Percentiles rank a stretch among this genome's conserved stretches.
phyloP scores from a whole-genome alignment of 2,113 vertebrate species.

The Paramormyrops kingsleyae region DNA sequence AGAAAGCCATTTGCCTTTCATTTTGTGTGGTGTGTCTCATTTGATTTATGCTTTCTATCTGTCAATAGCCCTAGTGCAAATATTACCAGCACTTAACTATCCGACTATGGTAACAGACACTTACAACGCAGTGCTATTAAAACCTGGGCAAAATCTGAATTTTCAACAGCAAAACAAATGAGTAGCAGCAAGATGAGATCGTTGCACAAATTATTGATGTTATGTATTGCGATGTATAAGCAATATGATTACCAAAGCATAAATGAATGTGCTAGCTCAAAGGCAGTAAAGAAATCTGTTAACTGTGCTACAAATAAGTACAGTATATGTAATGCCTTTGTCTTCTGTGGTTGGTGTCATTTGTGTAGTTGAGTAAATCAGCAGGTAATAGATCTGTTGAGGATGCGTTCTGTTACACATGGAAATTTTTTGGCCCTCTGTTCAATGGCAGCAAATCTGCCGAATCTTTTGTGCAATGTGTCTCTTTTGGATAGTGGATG shows the following conservation, averaged over 20 bases:
- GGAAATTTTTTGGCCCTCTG: not conserved
- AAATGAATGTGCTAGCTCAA: not conserved
- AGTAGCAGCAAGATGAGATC: not conserved
- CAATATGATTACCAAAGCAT: not conserved
- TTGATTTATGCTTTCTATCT: conserved; percentile 48
- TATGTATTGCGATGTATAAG: not conserved
- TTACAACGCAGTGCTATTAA: not conserved
- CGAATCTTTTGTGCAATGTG: not conserved
- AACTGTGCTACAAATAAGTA: not conserved
- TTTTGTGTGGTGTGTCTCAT: conserved; percentile 40
- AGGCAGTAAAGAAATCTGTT: not conserved
- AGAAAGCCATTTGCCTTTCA: conserved; percentile 13
- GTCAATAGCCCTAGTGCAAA: conserved; percentile 55
- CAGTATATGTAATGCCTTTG: not conserved
- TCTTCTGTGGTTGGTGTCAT: not conserved
- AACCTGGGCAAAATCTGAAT: not conserved
- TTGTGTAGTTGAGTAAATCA: not conserved
- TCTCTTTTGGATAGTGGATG: not conserved
- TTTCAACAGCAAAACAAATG: not conserved
- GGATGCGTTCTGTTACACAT: not conserved
- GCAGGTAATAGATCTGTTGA: not conserved
- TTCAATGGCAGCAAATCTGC: not conserved
- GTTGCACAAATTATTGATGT: not conserved
- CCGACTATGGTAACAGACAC: not conserved
- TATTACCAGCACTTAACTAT: conserved; percentile 44